A percentile compares a stretch with the other conserved stretches of the same genome.
phyloP scores from a whole-genome alignment of 2,888 invertebrate genomes.

The Patella ulyssiponensis region DNA sequence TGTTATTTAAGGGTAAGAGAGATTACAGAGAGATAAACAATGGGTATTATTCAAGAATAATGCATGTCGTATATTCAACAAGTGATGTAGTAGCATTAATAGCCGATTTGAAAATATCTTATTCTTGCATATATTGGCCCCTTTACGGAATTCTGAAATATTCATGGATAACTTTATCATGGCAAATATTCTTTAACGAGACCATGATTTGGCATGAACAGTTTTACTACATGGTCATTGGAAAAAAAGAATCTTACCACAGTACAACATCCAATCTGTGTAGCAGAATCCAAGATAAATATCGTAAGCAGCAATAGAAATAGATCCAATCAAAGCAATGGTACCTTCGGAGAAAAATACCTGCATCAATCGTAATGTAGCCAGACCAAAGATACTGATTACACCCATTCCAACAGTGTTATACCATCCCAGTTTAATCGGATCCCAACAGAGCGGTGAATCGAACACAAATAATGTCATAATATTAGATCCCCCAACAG shows the following conservation, averaged over 20 bases:
- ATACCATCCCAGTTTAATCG: slow-evolving; percentile 44
- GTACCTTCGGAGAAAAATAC: slow-evolving; percentile 38
- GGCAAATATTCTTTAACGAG: no score
- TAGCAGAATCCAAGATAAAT: slow-evolving; percentile 43
- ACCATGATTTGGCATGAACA: no score
- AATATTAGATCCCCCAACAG: slow-evolving; percentile 16
- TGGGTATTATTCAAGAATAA: no score
- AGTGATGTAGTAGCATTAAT: no score
- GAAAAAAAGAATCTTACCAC: slow-evolving; percentile 30
- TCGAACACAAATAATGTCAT: slow-evolving; percentile 48
- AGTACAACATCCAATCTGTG: slow-evolving; percentile 34
- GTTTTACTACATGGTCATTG: no score
- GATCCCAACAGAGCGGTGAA: slow-evolving; percentile 48
- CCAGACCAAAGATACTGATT: slow-evolving; percentile 35
- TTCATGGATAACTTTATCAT: no score
- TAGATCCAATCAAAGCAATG: slow-evolving; percentile 35
- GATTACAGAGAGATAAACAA: no score
- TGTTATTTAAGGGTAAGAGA: no score
- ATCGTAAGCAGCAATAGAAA: slow-evolving; percentile 27
- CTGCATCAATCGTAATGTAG: slow-evolving; percentile 35
- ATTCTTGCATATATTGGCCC: no score
- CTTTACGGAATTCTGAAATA: no score
- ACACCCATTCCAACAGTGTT: slow-evolving; percentile 23
- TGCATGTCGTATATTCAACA: no score
- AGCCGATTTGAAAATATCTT: no score